Evolutionary conservation across 64 coral and sea anemone genomes (phyloP).

Genomic region (Porites australiensis): DNA sequence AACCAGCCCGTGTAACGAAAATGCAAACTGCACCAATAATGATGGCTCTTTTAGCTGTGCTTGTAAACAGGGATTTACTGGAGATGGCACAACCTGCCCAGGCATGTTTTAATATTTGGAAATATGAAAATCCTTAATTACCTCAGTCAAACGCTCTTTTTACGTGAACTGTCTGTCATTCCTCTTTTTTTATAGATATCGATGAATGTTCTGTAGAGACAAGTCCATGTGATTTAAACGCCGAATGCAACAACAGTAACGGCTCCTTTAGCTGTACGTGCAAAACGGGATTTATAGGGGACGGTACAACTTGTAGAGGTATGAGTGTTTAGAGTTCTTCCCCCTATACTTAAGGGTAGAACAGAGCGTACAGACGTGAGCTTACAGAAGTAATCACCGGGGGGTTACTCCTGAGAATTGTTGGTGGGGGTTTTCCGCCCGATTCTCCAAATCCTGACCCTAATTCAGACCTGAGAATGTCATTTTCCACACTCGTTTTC

Average conservation of each 20-base stretch:
- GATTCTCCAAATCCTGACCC: no score
- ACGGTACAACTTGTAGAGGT: constrained; percentile 51
- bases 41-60: background rate
- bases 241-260: constrained; percentile 46
- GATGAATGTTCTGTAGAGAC: constrained; percentile 49
- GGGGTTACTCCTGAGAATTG: no score
- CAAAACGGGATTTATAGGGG: constrained; percentile 52
- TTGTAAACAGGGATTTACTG: background rate
- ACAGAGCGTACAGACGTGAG: no score
- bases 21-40: background rate
- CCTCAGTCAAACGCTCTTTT: no score
- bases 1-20: background rate
- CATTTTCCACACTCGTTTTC: no score
- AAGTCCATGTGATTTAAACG: constrained; percentile 30
- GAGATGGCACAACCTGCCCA: background rate
- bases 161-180: no score
- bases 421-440: no score
- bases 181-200: constrained; percentile 19
- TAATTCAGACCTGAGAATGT: no score
- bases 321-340: no score
- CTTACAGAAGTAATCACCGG: no score
- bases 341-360: no score
- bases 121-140: background rate
- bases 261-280: constrained; percentile 65
- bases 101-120: background rate